Conservation (phyloP, 2,113 vertebrate genomes). For the Ceratotherium simum region DNA sequence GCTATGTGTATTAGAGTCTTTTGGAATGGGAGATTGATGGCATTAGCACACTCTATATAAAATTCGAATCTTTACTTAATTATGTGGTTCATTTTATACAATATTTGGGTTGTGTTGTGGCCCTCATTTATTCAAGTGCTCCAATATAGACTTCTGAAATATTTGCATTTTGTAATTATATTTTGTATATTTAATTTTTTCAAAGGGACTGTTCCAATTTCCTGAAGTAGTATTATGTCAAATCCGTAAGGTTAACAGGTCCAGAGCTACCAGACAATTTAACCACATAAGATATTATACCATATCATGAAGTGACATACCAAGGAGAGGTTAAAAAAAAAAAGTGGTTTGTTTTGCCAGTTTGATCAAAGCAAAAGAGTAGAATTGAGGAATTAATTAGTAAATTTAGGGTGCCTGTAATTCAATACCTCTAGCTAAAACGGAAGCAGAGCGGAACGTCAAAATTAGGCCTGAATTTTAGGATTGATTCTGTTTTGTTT, state of each 20-base stretch:
- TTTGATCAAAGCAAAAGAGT: background rate
- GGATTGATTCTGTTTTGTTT: background rate
- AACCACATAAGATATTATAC: background rate
- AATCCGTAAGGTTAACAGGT: background rate
- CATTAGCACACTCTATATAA: slow-evolving; percentile 76
- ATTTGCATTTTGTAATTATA: background rate
- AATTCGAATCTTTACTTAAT: slow-evolving; percentile 57
- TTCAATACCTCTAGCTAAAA: background rate
- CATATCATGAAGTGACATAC: background rate
- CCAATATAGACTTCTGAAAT: background rate
- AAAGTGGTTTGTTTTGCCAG: background rate
- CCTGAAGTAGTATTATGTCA: background rate
- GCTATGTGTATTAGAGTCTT: slow-evolving; percentile 87
- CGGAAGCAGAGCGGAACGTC: background rate
- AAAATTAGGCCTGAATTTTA: background rate
- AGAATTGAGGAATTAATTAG: background rate
- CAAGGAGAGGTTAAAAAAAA: background rate
- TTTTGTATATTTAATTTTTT: slow-evolving; percentile 2
- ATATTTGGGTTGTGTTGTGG: background rate
- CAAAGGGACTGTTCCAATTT: background rate
- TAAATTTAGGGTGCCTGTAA: background rate
- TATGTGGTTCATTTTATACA: background rate
- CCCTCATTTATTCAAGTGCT: background rate
- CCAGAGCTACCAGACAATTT: background rate
- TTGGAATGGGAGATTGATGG: slow-evolving; percentile 83